Evolutionary conservation across 2,113 vertebrate species (phyloP), one percentile per base, ranked within the genome.

Genomic region (Ia io): DNA sequence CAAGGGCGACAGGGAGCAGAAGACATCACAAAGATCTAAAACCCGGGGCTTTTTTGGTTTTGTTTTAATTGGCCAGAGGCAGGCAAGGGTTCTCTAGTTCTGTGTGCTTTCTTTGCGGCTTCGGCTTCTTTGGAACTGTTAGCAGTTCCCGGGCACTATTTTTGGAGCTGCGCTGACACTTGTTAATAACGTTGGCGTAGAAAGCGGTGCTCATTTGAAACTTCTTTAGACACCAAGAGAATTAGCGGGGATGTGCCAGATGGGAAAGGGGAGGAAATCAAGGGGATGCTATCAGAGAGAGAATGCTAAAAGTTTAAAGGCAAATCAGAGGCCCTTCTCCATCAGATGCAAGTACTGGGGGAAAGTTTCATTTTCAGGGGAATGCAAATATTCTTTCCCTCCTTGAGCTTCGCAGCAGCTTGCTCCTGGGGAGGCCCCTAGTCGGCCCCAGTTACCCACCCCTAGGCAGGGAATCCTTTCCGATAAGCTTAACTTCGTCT

Each of bases 161-260:
- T 95, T 86, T 70, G 97, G 93, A 96, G 73, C 78, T 35, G 30
- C 70, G 78, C 87, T 71, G 77, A 93, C 94, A 95, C 80, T 93
- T 92, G 89, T 95, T 96, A 97, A 93, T 97, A 94, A 97, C 74
- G 49, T 42, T 61, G 84, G 91, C 93, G 32, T 82, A n/a, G 47
- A 93, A 95, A 96, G 84, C 74, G 1, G 5, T 78, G 83, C 35
- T 95, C 61, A 12, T 80, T 88, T 89, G 84, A 84, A 97, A 94
- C 83, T 94, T 71, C 77, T 95, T 95, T 95, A 93, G 93, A 95
- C 49, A 84, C 63, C 83, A 79, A 89, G 92, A 92, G 95, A 93
- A 96, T 91, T 44, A 59, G 88, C 28, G 28, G 59, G 32, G 12
- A n/a, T 51, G 35, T 67, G 76, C 53, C 76, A 90, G 79, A 90